Evolutionary conservation across 2,888 invertebrate species (phyloP).

Genomic region (Macrosoma leucophasiata): DNA sequence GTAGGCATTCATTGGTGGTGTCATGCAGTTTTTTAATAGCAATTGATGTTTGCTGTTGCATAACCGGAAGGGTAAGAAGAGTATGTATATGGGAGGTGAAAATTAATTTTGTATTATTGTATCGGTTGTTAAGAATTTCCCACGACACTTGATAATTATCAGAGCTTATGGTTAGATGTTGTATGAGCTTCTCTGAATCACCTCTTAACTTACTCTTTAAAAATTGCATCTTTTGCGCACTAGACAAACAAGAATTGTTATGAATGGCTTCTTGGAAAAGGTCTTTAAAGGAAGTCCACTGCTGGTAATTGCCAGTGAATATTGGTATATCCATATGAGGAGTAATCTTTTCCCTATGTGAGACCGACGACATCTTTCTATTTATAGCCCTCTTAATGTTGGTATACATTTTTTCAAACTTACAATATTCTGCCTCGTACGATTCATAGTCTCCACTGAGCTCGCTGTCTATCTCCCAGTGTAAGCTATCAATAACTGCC

Average conservation of each 20-base stretch:
- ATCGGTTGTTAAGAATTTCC: constrained; percentile 16
- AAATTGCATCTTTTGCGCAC: constrained; percentile 27
- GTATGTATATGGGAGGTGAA: constrained; percentile 12
- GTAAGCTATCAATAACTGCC: constrained; percentile 19
- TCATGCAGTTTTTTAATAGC: constrained; percentile 2
- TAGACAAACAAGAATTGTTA: constrained; percentile 19
- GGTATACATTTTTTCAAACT: constrained; percentile 12
- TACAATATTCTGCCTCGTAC: constrained; percentile 14
- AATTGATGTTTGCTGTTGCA: constrained; percentile 17
- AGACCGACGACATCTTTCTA: constrained; percentile 18
- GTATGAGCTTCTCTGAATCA: constrained; percentile 26
- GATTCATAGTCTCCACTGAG: constrained; percentile 11
- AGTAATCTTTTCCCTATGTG: constrained; percentile 16
- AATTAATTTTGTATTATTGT: constrained; percentile 6
- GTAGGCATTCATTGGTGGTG: constrained; percentile 5
- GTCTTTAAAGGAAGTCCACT: constrained; percentile 21
- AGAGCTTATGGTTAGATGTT: constrained; percentile 24
- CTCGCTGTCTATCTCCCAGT: constrained; percentile 23
- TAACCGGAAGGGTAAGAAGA: constrained; percentile 13
- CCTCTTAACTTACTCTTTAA: constrained; percentile 22
- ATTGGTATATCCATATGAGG: constrained; percentile 7
- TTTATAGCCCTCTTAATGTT: constrained; percentile 11
- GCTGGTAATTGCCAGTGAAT: constrained; percentile 17
- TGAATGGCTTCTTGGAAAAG: constrained; percentile 23
- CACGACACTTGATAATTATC: constrained; percentile 23